Base-by-base conservation (phyloP, 2,797 vertebrate species). In the Rousettus madagascariensis region DNA sequence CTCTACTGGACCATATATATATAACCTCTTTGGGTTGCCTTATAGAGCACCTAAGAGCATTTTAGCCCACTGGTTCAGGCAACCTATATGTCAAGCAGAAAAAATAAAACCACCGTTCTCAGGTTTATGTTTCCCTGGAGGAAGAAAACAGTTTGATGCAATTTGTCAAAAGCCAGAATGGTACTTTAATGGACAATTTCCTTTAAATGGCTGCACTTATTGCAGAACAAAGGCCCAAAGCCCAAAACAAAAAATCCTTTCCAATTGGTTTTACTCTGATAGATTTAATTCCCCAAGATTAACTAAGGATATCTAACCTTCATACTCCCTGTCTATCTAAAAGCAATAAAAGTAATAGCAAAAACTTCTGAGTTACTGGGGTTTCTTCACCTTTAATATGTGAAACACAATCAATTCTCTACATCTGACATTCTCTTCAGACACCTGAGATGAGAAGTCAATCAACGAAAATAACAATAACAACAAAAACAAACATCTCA, bases 171-270 rank as follows among this genome's bases (percentile, higher is more conserved):
- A 95, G 90, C 89, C 69, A 84, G 90, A 97, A 90, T 83, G 80
- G 84, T 94, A 72, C 86, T 97, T 98, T 97, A 97, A 98, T 94
- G 89, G 96, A 97, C 97, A 97, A 98, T 97, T 98, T 97, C 93
- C 95, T 98, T 97, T 93, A 96, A 98, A 98, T 86, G 90, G 87
- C 84, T 97, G 49, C 91, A 91, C 83, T 95, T 97, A 97, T 33
- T 96, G 79, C 91, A 97, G 91, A 97, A 95, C 78, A 96, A 97
- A 97, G 77, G 72, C 90, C 78, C 57, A 95, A 49, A 92, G 74
- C 68, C 90, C 65, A 87, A 91, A 88, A 97, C 95, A 95, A 95
- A 95, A 96, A 97, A 94, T 83, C 43, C 71, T 95, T 97, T 96
- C 89, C 94, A 94, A 91, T 96, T 55, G 57, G 33, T 80, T 98